Percentiles rank a stretch among this genome's conserved stretches.
Conservation (phyloP, 2,113 vertebrate species). For the Cheilinus undulatus region DNA sequence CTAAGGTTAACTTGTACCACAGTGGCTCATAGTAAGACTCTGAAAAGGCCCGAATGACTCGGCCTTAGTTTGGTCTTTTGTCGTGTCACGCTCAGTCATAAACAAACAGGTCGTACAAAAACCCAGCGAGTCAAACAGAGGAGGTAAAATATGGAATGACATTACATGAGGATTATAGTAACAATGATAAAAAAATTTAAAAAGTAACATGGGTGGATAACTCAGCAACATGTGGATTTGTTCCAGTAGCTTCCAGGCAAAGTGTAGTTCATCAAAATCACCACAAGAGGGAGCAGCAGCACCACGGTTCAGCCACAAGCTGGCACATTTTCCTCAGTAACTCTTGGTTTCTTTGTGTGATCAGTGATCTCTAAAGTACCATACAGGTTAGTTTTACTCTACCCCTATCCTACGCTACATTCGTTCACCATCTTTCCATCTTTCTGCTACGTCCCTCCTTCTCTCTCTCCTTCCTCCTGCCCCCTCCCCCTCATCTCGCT, state of each 20-base stretch:
- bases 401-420: constrained; percentile 69
- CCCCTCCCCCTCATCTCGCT: constrained; percentile 16
- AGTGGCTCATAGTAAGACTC: constrained; percentile 57
- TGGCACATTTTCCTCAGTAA: constrained; percentile 21
- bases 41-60: background rate
- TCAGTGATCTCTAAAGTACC: constrained; percentile 10
- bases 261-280: constrained; percentile 24
- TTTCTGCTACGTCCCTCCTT: constrained; percentile 22
- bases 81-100: constrained; percentile 31
- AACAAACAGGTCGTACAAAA: constrained; percentile 18
- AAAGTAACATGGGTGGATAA: constrained; percentile 38
- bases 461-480: background rate
- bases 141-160: constrained; percentile 64
- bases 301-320: background rate
- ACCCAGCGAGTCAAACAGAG: constrained; percentile 26
- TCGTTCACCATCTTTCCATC: constrained; percentile 58
- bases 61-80: constrained; percentile 52
- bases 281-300: constrained; percentile 45
- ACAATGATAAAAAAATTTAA: constrained; percentile 27
- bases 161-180: constrained; percentile 54
- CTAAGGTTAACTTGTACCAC: constrained; percentile 41
- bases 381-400: constrained; percentile 63
- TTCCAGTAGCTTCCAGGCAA: constrained; percentile 29
- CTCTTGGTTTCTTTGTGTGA: constrained; percentile 8
- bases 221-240: constrained; percentile 21